Conservation (phyloP, 2,888 invertebrate genomes). For the Orthonychiurus folsomi region DNA sequence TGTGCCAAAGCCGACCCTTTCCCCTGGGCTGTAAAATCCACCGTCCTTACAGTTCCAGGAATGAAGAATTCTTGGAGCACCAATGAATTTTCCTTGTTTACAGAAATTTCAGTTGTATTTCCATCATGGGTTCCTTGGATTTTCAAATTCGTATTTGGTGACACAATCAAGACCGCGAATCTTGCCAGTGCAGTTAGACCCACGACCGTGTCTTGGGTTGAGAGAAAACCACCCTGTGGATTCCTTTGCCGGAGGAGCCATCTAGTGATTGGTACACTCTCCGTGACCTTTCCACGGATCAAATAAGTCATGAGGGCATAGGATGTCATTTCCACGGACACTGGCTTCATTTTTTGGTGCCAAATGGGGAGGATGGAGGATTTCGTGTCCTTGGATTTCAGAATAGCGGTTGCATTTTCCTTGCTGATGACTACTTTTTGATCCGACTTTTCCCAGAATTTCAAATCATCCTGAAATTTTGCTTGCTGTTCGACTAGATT, state of each 20-base stretch:
- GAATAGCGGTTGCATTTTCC: not conserved
- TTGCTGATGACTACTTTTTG: not conserved
- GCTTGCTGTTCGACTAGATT: constrained; percentile 4
- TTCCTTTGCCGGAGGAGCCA: constrained; percentile 65
- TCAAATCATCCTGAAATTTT: not conserved
- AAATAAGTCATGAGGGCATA: constrained; percentile 63
- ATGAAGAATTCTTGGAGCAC: constrained; percentile 25
- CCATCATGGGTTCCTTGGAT: not conserved
- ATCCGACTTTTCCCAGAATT: not conserved
- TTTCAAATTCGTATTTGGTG: not conserved
- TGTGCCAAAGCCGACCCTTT: constrained; percentile 25
- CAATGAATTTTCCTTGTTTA: constrained; percentile 17
- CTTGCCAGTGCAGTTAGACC: constrained; percentile 18
- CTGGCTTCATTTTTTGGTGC: constrained; percentile 13
- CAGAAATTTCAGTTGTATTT: constrained; percentile 6
- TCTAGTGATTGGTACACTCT: constrained; percentile 55
- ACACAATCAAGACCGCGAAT: constrained; percentile 6
- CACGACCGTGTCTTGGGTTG: constrained; percentile 47
- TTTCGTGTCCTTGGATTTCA: not conserved
- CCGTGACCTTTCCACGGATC: constrained; percentile 43
- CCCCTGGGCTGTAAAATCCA: constrained; percentile 18
- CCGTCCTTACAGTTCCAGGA: constrained; percentile 6
- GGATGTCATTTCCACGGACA: constrained; percentile 66
- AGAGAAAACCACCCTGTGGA: constrained; percentile 59
- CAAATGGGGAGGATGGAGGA: not conserved